Base-by-base conservation (phyloP, 1,140 invertebrate species). In the Sycobia sp. region DNA sequence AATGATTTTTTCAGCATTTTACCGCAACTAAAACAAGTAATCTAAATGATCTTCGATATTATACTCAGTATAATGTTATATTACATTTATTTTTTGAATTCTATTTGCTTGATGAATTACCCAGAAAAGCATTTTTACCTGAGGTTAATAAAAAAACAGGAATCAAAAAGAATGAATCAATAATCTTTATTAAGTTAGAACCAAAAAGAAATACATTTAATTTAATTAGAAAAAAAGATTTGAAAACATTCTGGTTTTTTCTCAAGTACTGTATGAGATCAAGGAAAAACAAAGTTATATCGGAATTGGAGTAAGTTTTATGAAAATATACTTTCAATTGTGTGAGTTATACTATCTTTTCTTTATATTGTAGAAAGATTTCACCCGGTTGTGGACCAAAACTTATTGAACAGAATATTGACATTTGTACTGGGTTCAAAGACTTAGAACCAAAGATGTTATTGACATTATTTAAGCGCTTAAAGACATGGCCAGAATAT, bases 371-470 rank as follows among this genome's bases (percentile, higher is more conserved):
- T 18, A 81, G 77, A 70, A 71, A 74, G 32, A 82, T 77, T 76
- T 63, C 82, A 14, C 82, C 83, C 44, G 80, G 71, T n/a, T 85
- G 79, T 74, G 84, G 84, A 13, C 32, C 69, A 7, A 66, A 55
- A 58, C 63, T 85, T 7, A 79, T 85, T 56, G 39, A 63, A 25
- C 54, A 72, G 47, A 71, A 80, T 51, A 72, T 75, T 7, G 77
- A 75, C 32, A 78, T 85, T 46, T 84, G 72, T 47, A 82, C 82
- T 9, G 55, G 75, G 55, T 83, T 84, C 67, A 69, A 73, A 1
- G 73, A 83, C 14, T 70, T 85, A 10, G 66, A 53, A 18, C 71
- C 77, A 7, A 0, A 50, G 20, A 20, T 83, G 59, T 59, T 84
- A 14, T 46, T 82, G 0, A 58, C 76, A 22, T 16, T 84, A 16